phyloP scores from a whole-genome alignment of 1,140 invertebrate species.

The Cherax destructor region DNA sequence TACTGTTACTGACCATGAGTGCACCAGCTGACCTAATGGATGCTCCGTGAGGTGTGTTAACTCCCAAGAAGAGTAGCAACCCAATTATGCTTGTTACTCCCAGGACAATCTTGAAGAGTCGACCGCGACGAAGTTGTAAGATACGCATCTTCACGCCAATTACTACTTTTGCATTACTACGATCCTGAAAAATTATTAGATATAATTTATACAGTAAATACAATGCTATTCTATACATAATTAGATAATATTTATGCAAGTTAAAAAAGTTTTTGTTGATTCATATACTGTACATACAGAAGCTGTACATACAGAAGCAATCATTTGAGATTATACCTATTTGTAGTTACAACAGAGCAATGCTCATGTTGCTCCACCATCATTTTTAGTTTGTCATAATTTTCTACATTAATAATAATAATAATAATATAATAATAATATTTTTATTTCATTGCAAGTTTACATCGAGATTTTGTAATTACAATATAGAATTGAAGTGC shows the following conservation, averaged over 20 bases:
- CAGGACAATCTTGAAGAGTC: slow-evolving; percentile 55
- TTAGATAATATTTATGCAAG: neutral
- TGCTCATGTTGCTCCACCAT: too few species aligned
- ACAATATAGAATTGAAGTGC: too few species aligned
- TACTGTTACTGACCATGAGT: slow-evolving; percentile 40
- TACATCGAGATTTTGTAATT: too few species aligned
- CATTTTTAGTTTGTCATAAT: too few species aligned
- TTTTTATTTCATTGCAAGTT: too few species aligned
- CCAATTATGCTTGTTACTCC: slow-evolving; percentile 1
- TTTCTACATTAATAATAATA: too few species aligned
- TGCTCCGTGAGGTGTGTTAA: neutral
- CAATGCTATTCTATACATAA: neutral
- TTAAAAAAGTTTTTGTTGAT: neutral
- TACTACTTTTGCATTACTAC: slow-evolving; percentile 14
- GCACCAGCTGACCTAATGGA: slow-evolving; percentile 51
- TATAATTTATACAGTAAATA: neutral
- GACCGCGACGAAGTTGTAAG: slow-evolving; percentile 61
- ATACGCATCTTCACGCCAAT: slow-evolving; percentile 58
- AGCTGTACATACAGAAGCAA: neutral
- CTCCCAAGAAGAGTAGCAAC: slow-evolving; percentile 21
- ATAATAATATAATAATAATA: too few species aligned
- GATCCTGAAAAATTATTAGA: neutral
- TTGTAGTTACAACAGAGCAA: too few species aligned
- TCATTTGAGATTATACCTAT: neutral
- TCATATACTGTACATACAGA: neutral